Evolutionary conservation across 2,888 invertebrate genomes (phyloP), one percentile per base, ranked within the genome.

Genomic region (Labia minor): DNA sequence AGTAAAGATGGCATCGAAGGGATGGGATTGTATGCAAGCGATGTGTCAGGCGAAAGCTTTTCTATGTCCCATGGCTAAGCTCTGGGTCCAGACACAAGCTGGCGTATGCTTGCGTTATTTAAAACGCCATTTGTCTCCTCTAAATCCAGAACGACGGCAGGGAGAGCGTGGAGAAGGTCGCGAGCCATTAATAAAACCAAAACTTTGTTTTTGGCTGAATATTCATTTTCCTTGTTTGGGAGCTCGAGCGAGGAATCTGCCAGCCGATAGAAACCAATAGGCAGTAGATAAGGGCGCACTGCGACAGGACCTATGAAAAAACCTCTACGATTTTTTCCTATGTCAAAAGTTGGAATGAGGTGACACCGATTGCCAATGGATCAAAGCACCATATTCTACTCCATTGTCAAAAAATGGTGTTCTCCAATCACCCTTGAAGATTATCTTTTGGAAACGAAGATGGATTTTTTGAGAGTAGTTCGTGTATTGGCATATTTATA

Each of bases 51-150:
- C 49, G 49, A 49, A 49, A 49, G 49, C 49, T 49, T 49, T 49
- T 49, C 49, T 49, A 49, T 49, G 49, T 49, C 49, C 49, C 49
- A 49, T 49, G n/a, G 49, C 49, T 49, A 49, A 49, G 49, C 49
- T 49, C 8, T 49, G 49, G 49, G 49, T 14, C 49, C 49, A 49
- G 49, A 49, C 49, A 16, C 49, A 49, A 49, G 49, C 49, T 49
- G 49, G 49, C n/a, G 49, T 49, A 49, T n/a, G 49, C 49, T 49
- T 16, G 49, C 49, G 49, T 49, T 49, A 49, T 49, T 49, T 49
- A 49, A 49, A 49, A 49, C 49, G n/a, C 49, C 49, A 49, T 49
- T 49, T 49, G 49, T 49, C 49, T 49, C n/a, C 16, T 49, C 14
- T 14, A 49, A 49, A 49, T 26, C 26, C 26, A 26, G 26, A 26